Conservation (phyloP, 2,797 vertebrate genomes). For the Siniperca undulata region DNA sequence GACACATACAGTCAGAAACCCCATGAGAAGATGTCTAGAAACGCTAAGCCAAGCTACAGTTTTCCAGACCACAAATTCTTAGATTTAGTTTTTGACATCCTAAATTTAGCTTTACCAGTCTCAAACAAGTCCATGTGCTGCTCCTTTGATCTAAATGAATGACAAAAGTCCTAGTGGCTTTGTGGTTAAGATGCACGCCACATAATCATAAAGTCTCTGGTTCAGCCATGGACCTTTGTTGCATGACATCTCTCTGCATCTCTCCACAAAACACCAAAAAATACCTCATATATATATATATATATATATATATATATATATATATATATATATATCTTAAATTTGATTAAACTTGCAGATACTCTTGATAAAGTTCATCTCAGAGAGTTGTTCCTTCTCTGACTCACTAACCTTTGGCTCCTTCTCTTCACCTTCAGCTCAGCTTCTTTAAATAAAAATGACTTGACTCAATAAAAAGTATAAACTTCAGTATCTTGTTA, state of each 20-base stretch:
- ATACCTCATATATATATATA: background rate
- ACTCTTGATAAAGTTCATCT: background rate
- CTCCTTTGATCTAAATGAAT: background rate
- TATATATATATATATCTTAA: no score
- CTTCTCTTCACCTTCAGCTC: background rate
- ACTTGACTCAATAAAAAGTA: background rate
- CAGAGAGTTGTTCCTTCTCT: background rate
- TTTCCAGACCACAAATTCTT: background rate
- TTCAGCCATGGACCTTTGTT: background rate
- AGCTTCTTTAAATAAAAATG: background rate
- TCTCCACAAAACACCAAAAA: background rate
- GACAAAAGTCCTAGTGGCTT: conserved; percentile 3
- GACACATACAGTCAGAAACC: no score
- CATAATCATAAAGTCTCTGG: conserved; percentile 2
- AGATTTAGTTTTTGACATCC: background rate
- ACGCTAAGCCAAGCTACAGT: background rate
- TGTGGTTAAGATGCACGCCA: background rate
- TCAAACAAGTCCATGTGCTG: background rate
- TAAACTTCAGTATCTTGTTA: background rate
- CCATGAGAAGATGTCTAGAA: background rate
- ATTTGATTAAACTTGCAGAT: background rate
- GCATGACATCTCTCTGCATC: background rate
- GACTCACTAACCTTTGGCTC: background rate
- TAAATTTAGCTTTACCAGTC: conserved; percentile 3
- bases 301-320: no score